These are phyloP conservation scores for Idaea straminata DNA, from an alignment of 2,888 invertebrate species.

Conservation along the genomic window DNA sequence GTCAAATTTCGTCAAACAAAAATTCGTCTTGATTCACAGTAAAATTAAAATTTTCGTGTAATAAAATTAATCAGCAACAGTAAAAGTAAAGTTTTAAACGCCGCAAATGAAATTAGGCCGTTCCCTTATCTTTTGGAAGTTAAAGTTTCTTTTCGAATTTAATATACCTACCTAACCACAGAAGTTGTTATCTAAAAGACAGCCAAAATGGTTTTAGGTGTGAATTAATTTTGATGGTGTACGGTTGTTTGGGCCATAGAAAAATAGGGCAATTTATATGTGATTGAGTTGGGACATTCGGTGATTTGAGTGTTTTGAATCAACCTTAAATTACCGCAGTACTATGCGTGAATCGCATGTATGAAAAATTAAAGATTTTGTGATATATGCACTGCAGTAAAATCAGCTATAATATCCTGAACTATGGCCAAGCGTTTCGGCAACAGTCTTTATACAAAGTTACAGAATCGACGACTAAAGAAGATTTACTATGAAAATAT, in stretches of 20 bases:
- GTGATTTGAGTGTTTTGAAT: too few relatives aligned
- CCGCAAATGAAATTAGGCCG: conserved; percentile 64
- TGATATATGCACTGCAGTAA: too few relatives aligned
- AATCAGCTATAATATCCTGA: too few relatives aligned
- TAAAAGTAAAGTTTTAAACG: conserved; percentile 57
- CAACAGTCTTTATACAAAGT: too few relatives aligned
- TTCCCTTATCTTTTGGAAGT: conserved; percentile 46
- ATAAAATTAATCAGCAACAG: conserved; percentile 58
- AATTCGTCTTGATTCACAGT: conserved; percentile 29
- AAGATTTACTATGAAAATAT: too few relatives aligned
- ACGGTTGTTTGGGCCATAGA: not conserved
- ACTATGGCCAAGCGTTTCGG: too few relatives aligned
- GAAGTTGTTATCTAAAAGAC: conserved; percentile 56
- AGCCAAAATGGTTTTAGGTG: conserved; percentile 48
- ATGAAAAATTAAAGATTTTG: too few relatives aligned
- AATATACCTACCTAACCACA: conserved; percentile 50
- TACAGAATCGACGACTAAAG: too few relatives aligned
- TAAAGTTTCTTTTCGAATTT: conserved; percentile 59
- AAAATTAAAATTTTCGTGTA: conserved; percentile 56
- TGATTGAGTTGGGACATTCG: too few relatives aligned
- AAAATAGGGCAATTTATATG: not conserved
- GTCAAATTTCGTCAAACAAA: conserved; percentile 26
- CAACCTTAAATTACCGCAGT: too few relatives aligned
- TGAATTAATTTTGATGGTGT: conserved; percentile 50
- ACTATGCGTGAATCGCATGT: too few relatives aligned